A percentile compares a stretch with the other conserved stretches of the same genome.
These are phyloP conservation scores for Tamias sibiricus DNA, from an alignment of 2,113 vertebrate genomes.

Conservation along the genomic window DNA sequence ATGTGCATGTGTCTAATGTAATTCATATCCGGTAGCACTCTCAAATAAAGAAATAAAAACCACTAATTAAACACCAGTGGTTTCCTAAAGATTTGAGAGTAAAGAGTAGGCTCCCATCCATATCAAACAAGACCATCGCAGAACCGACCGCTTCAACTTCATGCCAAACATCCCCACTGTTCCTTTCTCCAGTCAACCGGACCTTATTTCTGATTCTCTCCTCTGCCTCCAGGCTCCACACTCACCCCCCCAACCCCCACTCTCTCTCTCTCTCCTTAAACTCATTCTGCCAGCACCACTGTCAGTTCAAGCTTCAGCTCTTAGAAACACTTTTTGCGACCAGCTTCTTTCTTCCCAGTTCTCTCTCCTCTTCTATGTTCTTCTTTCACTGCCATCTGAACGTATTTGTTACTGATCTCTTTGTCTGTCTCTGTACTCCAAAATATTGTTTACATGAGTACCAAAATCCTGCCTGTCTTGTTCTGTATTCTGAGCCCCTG, in stretches of 20 bases:
- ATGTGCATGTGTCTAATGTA: background rate
- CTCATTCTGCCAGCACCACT: background rate
- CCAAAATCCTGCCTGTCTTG: background rate
- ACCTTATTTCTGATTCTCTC: background rate
- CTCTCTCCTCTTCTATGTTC: background rate
- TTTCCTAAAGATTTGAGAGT: background rate
- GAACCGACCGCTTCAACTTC: background rate
- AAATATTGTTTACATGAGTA: background rate
- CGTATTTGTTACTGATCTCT: background rate
- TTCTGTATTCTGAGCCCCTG: background rate
- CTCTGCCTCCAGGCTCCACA: background rate
- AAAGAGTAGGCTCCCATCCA: background rate
- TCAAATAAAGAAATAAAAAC: background rate
- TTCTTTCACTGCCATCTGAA: background rate
- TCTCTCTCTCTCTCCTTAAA: background rate
- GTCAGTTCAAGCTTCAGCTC: background rate
- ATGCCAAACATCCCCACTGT: background rate
- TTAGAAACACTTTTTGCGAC: background rate
- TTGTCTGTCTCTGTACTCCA: background rate
- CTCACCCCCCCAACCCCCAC: background rate
- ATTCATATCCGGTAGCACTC: background rate
- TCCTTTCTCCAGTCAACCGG: background rate
- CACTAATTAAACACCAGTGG: background rate
- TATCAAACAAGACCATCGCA: background rate
- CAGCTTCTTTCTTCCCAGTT: background rate